These are phyloP conservation scores for Spinus olivaceus DNA, from an alignment of 2,797 vertebrate genomes.

Conservation along the genomic window DNA sequence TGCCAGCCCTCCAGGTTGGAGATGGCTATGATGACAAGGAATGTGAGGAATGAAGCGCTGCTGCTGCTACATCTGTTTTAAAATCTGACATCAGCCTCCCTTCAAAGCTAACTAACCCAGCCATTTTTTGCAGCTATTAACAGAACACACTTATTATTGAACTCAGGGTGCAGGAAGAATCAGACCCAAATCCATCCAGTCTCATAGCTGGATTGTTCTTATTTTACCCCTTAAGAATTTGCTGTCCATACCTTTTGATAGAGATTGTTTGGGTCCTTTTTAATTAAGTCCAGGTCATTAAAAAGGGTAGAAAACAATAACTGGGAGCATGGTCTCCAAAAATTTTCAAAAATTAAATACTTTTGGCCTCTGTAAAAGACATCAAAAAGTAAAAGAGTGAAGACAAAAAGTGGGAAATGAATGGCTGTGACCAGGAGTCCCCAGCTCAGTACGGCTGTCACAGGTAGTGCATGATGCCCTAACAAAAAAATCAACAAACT, in stretches of 20 bases:
- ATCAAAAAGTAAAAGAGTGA: not conserved
- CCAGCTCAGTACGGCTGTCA: not conserved
- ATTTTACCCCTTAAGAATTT: not conserved
- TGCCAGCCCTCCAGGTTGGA: not conserved
- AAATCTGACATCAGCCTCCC: not conserved
- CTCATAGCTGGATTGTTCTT: not conserved
- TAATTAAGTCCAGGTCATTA: not conserved
- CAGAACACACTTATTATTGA: not conserved
- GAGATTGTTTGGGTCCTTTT: accelerated
- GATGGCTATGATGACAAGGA: not conserved
- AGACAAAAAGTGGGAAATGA: not conserved
- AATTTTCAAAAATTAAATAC: not conserved
- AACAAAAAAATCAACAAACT: constrained; percentile 18
- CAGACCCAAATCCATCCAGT: not conserved
- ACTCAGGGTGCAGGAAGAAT: not conserved
- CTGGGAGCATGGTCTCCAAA: not conserved
- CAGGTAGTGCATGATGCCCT: not conserved
- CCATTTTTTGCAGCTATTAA: not conserved
- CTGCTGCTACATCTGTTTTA: not conserved
- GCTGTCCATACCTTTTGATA: accelerated
- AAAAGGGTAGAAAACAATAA: not conserved
- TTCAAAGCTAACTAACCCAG: not conserved
- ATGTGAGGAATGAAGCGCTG: not conserved
- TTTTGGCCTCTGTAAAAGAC: not conserved
- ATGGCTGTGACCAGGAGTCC: not conserved